Base-by-base conservation (phyloP, 2,797 vertebrate genomes). In the Decapterus maruadsi region DNA sequence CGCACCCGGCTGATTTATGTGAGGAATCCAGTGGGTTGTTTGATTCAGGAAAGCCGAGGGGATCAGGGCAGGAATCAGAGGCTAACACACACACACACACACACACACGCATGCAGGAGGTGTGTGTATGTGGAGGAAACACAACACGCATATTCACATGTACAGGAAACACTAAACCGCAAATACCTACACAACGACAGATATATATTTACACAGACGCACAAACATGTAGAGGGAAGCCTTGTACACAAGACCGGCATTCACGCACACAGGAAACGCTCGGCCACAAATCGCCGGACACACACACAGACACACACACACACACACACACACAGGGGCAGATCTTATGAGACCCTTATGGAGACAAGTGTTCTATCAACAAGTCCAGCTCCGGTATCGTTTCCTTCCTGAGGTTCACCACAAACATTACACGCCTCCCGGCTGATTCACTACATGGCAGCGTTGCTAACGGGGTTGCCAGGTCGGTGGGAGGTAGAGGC, bases 401-500 rank as follows among this genome's bases (percentile, higher is more conserved):
- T 92, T 93, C 89, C 91, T 92, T 92, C 90, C 90, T 85, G 87
- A 78, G 85, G 86, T 86, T 86, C 58, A 77, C 86, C 81, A 1
- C 91, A 90, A 84, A 90, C 72, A 89, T 67, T 42, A 68, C 71
- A 66, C 58, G 51, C 62, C 73, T 20, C 55, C 71, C 63, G 77
- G 50, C 69, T 81, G 80, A 12, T 0, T 70, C 46, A n/a, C 29
- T 40, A 31, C 68, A 16, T 17, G 69, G 60, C 67, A 74, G 62
- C 38, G 10, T 45, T n/a, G 40, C 68, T 54, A 50, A 34, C 64
- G 38, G 73, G 77, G 75, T 64, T 78, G 78, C 75, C 78, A 80
- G 82, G 70, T 85, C 43, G 63, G 74, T 57, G 65, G 67, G 76
- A 74, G 74, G 71, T 54, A 65, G 75, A 26, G 55, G 65, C 26